Percentiles rank a stretch among this genome's conserved stretches.
Conservation (phyloP, 2,113 vertebrate species). For the Corythornis madagascariensis region DNA sequence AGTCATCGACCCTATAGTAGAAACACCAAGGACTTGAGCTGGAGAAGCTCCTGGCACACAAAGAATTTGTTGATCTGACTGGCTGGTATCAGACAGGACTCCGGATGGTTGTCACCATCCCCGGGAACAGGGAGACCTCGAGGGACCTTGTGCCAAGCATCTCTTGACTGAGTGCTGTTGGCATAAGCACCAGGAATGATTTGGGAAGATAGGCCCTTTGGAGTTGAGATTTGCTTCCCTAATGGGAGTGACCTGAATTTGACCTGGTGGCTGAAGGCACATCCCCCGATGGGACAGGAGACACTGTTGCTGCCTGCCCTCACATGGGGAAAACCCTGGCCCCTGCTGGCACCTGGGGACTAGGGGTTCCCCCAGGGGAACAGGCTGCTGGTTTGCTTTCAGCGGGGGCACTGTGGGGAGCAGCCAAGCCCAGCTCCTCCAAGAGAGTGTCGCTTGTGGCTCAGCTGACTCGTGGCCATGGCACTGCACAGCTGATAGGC, state of each 20-base stretch:
- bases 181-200: not conserved
- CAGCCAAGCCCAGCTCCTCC: not conserved
- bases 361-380: not conserved
- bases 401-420: not conserved
- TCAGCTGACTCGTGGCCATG: not conserved
- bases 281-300: not conserved
- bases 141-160: not conserved
- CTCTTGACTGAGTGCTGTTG: not conserved
- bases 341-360: accelerated
- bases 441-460: not conserved
- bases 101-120: not conserved
- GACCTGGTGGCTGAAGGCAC: accelerated
- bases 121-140: not conserved
- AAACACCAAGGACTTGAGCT: not conserved
- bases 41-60: not conserved
- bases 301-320: not conserved
- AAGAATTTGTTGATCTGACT: not conserved
- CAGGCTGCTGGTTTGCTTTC: not conserved
- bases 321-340: accelerated
- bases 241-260: not conserved
- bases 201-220: not conserved
- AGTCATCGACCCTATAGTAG: not conserved
- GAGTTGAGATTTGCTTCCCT: not conserved
- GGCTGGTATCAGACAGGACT: not conserved
- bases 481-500: not conserved